Evolutionary conservation across 2,888 invertebrate species (phyloP), one percentile per base, ranked within the genome.

Genomic region (Dasysyrphus tricinctus): DNA sequence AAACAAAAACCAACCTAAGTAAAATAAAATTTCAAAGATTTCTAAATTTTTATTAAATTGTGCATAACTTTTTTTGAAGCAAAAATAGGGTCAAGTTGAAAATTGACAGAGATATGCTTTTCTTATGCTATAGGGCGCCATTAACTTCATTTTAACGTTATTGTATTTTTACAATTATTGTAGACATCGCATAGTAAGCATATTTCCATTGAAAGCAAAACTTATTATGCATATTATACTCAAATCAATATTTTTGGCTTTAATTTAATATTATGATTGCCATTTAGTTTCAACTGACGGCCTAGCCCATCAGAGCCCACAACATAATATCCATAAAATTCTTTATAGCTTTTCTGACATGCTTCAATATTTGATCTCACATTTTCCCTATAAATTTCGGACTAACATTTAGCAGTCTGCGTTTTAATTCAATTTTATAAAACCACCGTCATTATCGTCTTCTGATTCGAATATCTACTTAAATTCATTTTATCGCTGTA

Each of bases 381-480:
- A 34, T 12, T 9, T 44, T 14, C 11, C 1, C 7, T 61, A 19
- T 24, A 39, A 3, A 9, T 49, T 5, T 54, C 4, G 37, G 12
- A 24, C 37, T 24, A 24, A 39, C 39, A 37, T 24, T 61, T 24
- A 19, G 37, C 39, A 14, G 61, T 32, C 6, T 67, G 49, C 34
- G 49, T 49, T 37, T 67, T 49, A 67, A 67, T 67, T 67, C 49
- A 67, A 67, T 67, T 67, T 67, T 34, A 47, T 67, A 49, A 47
- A 67, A 67, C 54, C 54, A 12, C 54, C 9, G 42, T 42, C 39
- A 70, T 56, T 70, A 56, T 70, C 29, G 24, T 54, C 51, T 14
- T 56, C 49, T 70, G 65, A 67, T 67, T 67, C 65, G 34, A 67
- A 34, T 67, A 49, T 67, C 65, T 67, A 67, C 65, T 67, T 67